These are phyloP conservation scores for Lepetodrilus schrolli DNA, from an alignment of 2,888 invertebrate genomes.

Conservation along the genomic window DNA sequence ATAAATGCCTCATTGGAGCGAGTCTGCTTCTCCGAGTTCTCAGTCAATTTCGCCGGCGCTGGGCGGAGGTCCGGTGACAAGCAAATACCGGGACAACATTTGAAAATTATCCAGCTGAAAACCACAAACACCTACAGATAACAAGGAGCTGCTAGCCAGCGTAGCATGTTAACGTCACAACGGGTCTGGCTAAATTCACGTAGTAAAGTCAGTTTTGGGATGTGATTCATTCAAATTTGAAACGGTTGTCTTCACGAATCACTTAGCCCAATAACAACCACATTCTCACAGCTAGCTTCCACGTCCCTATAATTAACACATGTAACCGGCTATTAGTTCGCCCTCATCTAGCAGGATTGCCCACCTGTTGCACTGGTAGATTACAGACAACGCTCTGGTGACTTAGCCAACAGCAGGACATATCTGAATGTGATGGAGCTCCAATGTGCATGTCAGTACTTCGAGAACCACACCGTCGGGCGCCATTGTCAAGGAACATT, in stretches of 20 bases:
- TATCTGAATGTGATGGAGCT: no score
- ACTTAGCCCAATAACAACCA: not conserved
- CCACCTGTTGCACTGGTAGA: not conserved
- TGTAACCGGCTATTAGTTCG: constrained; percentile 9
- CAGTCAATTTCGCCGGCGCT: not conserved
- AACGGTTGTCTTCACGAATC: not conserved
- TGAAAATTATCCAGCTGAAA: constrained; percentile 22
- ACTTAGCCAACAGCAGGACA: no score
- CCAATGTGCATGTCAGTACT: no score
- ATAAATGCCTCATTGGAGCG: constrained; percentile 11
- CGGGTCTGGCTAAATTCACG: not conserved
- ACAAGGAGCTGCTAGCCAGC: not conserved
- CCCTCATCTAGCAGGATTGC: not conserved
- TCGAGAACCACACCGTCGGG: no score
- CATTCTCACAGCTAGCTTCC: not conserved
- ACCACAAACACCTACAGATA: not conserved
- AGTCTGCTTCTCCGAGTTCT: not conserved
- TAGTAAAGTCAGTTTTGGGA: not conserved
- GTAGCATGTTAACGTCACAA: no score
- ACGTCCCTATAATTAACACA: not conserved
- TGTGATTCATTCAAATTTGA: constrained; percentile 1
- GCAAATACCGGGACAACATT: not conserved
- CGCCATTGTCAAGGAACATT: no score
- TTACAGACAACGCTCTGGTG: no score
- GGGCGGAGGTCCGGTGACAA: not conserved